Evolutionary conservation across 2,888 invertebrate species (phyloP).

Genomic region (Drosophila meridionalis): DNA sequence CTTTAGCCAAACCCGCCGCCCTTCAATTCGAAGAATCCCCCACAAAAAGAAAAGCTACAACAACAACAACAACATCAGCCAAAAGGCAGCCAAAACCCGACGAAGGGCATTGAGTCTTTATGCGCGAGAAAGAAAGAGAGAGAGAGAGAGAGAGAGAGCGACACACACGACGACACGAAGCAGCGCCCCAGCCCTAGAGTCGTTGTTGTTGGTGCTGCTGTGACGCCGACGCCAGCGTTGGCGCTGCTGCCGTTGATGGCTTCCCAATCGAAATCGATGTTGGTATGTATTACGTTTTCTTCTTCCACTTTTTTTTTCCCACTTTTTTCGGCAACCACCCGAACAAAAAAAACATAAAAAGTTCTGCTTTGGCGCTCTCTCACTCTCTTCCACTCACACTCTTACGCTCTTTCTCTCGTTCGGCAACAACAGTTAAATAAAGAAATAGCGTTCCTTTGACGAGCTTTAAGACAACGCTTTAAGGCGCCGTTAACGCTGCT

Average conservation of each 20-base stretch:
- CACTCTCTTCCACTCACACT: slow-evolving; percentile 6
- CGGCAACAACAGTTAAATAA: slow-evolving; percentile 2
- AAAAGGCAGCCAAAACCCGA: slow-evolving; percentile 34
- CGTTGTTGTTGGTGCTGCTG: slow-evolving; percentile 28
- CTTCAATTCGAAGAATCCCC: slow-evolving; percentile 72
- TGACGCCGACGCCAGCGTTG: slow-evolving; percentile 23
- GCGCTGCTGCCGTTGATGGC: slow-evolving; percentile 81
- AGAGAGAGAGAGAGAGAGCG: slow-evolving; percentile 18
- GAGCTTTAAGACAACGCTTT: slow-evolving; percentile 63
- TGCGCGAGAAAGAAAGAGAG: slow-evolving; percentile 20
- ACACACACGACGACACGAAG: slow-evolving; percentile 56
- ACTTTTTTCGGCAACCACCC: slow-evolving; percentile 61
- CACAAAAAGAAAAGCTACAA: slow-evolving; percentile 19
- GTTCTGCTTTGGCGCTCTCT: slow-evolving; percentile 16
- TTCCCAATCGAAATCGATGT: slow-evolving; percentile 85
- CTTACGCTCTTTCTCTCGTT: slow-evolving; percentile 10
- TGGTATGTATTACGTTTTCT: slow-evolving; percentile 68
- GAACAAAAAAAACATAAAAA: slow-evolving; percentile 21
- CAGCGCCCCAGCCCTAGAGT: slow-evolving; percentile 42
- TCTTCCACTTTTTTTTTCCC: slow-evolving; percentile 34
- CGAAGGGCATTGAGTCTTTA: slow-evolving; percentile 40
- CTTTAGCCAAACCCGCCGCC: slow-evolving; percentile 55
- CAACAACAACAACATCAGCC: slow-evolving; percentile 15
- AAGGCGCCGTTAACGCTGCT: slow-evolving; percentile 28
- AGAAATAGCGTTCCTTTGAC: slow-evolving; percentile 34